Conservation (phyloP, 2,888 invertebrate genomes). For the Agrochola lychnidis region DNA sequence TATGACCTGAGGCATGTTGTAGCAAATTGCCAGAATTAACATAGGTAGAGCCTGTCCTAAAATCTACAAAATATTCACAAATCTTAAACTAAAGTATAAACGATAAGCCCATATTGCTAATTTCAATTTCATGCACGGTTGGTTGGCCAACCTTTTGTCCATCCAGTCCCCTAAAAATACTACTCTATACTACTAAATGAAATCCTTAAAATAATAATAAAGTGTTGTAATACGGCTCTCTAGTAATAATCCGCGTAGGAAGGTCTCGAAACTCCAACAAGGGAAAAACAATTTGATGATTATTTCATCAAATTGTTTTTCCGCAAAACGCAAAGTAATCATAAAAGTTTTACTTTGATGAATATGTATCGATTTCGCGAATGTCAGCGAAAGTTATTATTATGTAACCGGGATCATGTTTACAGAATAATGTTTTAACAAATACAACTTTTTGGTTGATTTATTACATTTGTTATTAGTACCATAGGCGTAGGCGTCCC, state of each 20-base stretch:
- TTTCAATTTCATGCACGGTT: background rate
- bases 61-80: conserved; percentile 4
- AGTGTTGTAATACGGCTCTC: background rate
- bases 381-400: conserved; percentile 34
- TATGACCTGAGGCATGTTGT: background rate
- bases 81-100: background rate
- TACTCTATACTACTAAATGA: too few species aligned
- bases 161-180: background rate
- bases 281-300: conserved; percentile 44
- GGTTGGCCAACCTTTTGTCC: background rate
- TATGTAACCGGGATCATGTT: conserved; percentile 19
- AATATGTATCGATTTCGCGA: conserved; percentile 46
- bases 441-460: conserved; percentile 5
- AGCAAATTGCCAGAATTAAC: background rate
- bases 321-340: conserved; percentile 51
- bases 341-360: conserved; percentile 57
- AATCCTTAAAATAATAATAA: background rate
- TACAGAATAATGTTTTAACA: conserved; percentile 14
- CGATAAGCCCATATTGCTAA: background rate
- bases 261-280: conserved; percentile 29
- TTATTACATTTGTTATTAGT: background rate
- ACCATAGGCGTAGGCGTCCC: background rate
- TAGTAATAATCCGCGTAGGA: conserved; percentile 20
- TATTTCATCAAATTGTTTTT: too few species aligned
- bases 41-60: background rate